Evolutionary conservation across 2,888 invertebrate genomes (phyloP), one percentile per base, ranked within the genome.

Genomic region (Cataglyphis cursor): DNA sequence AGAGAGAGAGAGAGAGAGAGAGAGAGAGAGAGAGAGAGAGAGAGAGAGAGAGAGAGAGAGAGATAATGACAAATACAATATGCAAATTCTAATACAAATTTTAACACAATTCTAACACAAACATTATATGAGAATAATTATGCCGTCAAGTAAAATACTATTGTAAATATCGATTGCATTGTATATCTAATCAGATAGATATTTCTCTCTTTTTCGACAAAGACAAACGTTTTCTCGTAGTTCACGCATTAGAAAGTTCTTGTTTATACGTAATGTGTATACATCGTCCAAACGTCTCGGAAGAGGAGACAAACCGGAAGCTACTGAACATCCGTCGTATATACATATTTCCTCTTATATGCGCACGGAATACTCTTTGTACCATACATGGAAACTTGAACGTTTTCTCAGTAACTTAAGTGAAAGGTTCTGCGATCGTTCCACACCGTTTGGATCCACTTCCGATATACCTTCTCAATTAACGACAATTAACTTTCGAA

Each of bases 221-320:
- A 70, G 15, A 70, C 31, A 18, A 31, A 70, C 21, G 4, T 35
- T 44, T 18, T 21, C 24, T 68, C 57, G 21, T 68, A 68, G 57
- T 59, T 61, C 38, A 24, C 35, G 15, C 31, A 68, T 80, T 80
- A 80, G 78, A 80, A 70, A 80, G 70, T 80, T 59, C 24, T 35
- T 66, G 59, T 31, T 12, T 80, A 35, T 18, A 44, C 10, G 21
- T 31, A 21, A 18, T 31, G 44, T 41, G 9, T 10, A 28, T 57
- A 70, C 62, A 6, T 59, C 57, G 44, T 38, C 31, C 21, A 51
- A 76, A 38, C 62, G 66, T 48, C 68, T 48, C 74, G 85, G 75
- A 83, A 73, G 83, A 76, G 15, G 64, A 81, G 65, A 72, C 24
- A 73, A 84, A 76, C 82, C 80, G 88, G 87, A 88, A 87, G 73